These are phyloP conservation scores for Isaurus tuberculatus DNA, from an alignment of 92 coral and sea anemone species.

Conservation along the genomic window DNA sequence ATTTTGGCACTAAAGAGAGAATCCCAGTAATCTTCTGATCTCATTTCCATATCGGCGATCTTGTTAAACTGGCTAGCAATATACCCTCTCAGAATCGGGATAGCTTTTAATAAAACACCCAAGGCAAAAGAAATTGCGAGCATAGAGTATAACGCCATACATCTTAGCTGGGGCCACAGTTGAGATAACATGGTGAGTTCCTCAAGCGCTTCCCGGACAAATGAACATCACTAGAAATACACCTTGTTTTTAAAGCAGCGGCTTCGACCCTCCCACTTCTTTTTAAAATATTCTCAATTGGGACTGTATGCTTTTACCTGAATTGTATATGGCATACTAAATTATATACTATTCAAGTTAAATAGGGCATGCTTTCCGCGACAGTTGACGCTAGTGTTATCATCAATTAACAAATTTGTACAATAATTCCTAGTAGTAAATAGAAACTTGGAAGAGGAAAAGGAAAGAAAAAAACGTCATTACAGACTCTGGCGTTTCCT, in stretches of 20 bases:
- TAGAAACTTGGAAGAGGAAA: neutral
- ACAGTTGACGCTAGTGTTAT: slow-evolving; percentile 14
- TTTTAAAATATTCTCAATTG: slow-evolving; percentile 11
- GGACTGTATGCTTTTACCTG: slow-evolving; percentile 20
- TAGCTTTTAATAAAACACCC: slow-evolving; percentile 67
- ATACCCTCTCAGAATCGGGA: slow-evolving; percentile 66
- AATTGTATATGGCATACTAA: slow-evolving; percentile 26
- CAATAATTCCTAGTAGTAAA: slow-evolving; percentile 17
- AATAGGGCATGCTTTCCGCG: slow-evolving; percentile 15
- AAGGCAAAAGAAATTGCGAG: slow-evolving; percentile 58
- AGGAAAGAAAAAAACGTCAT: neutral
- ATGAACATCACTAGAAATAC: slow-evolving; percentile 9
- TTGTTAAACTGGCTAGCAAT: slow-evolving; percentile 64
- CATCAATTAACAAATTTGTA: slow-evolving; percentile 17
- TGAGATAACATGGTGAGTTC: slow-evolving; percentile 13
- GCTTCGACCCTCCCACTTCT: slow-evolving; percentile 18
- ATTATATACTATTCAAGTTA: neutral
- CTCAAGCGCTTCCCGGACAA: neutral
- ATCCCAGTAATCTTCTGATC: slow-evolving; percentile 82
- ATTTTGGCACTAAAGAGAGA: slow-evolving; percentile 77
- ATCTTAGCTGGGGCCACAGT: slow-evolving; percentile 18
- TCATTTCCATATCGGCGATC: slow-evolving; percentile 73
- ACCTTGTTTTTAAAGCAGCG: slow-evolving; percentile 29
- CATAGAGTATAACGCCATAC: slow-evolving; percentile 49
- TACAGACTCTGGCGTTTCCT: slow-evolving; percentile 17